A percentile compares a stretch with the other conserved stretches of the same genome.
Evolutionary conservation across 2,888 invertebrate genomes (phyloP).

Genomic region (Hydraecia micacea): DNA sequence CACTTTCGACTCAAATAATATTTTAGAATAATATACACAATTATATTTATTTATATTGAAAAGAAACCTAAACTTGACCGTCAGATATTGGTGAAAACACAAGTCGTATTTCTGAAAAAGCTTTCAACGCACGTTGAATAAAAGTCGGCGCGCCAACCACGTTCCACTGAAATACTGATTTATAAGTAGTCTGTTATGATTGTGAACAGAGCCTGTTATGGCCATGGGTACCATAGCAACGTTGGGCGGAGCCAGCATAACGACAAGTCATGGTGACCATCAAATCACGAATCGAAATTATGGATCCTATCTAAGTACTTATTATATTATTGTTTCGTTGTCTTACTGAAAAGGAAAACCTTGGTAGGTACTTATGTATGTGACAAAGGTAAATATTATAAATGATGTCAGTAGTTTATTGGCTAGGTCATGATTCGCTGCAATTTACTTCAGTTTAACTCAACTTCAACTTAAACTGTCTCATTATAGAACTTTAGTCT

Average conservation of each 20-base stretch:
- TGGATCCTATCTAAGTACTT: conserved; percentile 31
- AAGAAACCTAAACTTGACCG: conserved; percentile 16
- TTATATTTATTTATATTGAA: conserved; percentile 11
- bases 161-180: conserved; percentile 69
- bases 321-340: conserved; percentile 34
- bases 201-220: conserved; percentile 78
- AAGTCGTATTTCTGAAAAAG: conserved; percentile 25
- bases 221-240: conserved; percentile 81
- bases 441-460: not conserved
- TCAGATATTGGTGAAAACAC: not conserved
- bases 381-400: not conserved
- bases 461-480: not conserved
- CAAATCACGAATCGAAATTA: conserved; percentile 57
- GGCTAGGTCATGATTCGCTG: conserved; percentile 28
- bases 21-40: conserved; percentile 14
- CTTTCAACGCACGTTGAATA: conserved; percentile 37
- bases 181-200: conserved; percentile 71
- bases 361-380: not conserved
- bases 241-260: conserved; percentile 68
- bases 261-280: conserved; percentile 75
- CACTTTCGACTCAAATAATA: conserved; percentile 38
- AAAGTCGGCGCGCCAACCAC: conserved; percentile 48
- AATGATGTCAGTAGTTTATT: conserved; percentile 4
- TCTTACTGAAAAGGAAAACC: not conserved
- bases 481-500: not conserved